Evolutionary conservation across 1,140 invertebrate species (phyloP).

Genomic region (Scaptomyza pallida): DNA sequence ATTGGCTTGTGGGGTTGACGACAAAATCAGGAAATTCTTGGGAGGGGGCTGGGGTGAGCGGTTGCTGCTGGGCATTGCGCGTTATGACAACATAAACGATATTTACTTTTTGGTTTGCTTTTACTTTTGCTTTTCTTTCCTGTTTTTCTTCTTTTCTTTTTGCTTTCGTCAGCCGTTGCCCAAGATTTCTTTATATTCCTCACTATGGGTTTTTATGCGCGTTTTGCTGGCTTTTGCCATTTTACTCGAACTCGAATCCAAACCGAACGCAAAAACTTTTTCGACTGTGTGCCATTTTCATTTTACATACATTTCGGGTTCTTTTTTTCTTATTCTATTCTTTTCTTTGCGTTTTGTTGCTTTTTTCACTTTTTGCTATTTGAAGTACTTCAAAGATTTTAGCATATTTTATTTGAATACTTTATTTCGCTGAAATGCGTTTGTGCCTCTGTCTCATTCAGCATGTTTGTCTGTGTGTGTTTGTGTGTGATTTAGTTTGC

Average conservation of each 20-base stretch:
- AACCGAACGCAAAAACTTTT: conserved; percentile 56
- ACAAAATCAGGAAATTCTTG: too few species aligned
- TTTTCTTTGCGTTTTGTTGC: conserved; percentile 49
- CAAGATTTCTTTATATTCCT: conserved; percentile 34
- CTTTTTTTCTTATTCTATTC: conserved; percentile 39
- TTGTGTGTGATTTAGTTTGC: conserved; percentile 1
- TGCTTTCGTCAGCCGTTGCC: conserved; percentile 32
- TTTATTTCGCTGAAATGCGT: conserved; percentile 78
- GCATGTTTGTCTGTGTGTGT: conserved; percentile 20
- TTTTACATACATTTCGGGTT: conserved; percentile 19
- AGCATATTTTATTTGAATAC: conserved; percentile 83
- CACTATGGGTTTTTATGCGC: conserved; percentile 38
- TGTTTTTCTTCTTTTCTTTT: conserved; percentile 47
- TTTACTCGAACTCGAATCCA: conserved; percentile 31
- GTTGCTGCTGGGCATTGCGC: conserved; percentile 69
- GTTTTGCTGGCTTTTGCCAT: conserved; percentile 45
- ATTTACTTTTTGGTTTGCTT: conserved; percentile 74
- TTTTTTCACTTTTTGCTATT: conserved; percentile 69
- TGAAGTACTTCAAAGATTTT: conserved; percentile 82
- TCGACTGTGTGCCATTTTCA: conserved; percentile 59
- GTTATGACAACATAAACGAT: conserved; percentile 83
- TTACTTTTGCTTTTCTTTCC: conserved; percentile 35
- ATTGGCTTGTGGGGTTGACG: conserved; percentile 17
- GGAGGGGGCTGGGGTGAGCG: background rate
- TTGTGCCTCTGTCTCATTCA: conserved; percentile 36